These are phyloP conservation scores for Anguilla anguilla DNA, from an alignment of 2,797 vertebrate species.

Conservation along the genomic window DNA sequence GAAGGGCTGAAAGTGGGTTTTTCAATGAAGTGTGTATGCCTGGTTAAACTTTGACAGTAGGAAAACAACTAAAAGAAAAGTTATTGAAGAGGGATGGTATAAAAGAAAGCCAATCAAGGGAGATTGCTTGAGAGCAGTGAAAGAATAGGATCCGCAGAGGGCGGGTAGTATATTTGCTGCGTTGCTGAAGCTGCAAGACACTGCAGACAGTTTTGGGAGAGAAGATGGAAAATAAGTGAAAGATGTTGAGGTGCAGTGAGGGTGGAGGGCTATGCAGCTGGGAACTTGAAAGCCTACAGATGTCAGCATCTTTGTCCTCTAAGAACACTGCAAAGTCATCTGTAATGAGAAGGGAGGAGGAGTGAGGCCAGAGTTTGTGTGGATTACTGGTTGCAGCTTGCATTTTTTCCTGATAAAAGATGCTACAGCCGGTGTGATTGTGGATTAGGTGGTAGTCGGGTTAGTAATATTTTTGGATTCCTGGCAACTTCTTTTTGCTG, in stretches of 20 bases:
- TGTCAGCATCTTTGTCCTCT: background rate
- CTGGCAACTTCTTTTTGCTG: background rate
- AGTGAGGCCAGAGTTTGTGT: slow-evolving; percentile 2
- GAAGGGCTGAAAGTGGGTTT: background rate
- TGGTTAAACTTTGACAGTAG: background rate
- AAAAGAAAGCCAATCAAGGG: background rate
- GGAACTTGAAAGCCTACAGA: background rate
- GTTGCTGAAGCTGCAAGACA: background rate
- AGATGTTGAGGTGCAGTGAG: background rate
- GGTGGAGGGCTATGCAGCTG: background rate
- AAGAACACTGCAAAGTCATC: slow-evolving; percentile 6
- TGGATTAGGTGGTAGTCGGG: background rate
- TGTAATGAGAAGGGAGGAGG: background rate
- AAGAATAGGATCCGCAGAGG: background rate
- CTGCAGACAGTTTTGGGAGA: background rate
- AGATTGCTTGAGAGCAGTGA: background rate
- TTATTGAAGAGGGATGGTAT: background rate
- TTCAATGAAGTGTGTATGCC: background rate
- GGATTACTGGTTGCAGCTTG: background rate
- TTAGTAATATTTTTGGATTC: background rate
- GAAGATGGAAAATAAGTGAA: background rate
- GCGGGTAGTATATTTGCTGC: background rate
- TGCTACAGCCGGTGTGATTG: background rate
- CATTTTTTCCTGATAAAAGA: background rate
- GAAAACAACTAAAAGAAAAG: background rate